A percentile compares a stretch with the other conserved stretches of the same genome.
These are phyloP conservation scores for Chrysochloris asiatica DNA, from an alignment of 2,113 vertebrate genomes.

Conservation along the genomic window DNA sequence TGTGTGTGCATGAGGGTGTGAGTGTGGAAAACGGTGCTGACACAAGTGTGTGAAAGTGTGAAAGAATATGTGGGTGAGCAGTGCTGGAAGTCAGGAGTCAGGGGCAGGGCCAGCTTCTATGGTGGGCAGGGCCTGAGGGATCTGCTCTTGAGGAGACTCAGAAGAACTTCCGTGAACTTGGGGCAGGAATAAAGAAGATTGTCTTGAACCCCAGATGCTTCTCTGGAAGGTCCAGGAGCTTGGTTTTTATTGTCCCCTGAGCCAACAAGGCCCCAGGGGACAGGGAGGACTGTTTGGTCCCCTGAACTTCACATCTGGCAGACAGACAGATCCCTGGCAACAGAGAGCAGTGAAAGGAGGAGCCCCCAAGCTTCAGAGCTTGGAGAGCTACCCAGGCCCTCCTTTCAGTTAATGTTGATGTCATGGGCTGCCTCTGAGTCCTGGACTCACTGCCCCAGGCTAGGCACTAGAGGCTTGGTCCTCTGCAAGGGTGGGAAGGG, in stretches of 20 bases:
- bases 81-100: not conserved
- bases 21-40: not conserved
- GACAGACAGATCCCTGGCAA: not conserved
- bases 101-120: rapidly evolving
- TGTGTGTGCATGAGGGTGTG: not conserved
- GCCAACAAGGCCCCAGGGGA: not conserved
- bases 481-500: not conserved
- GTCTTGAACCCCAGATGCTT: not conserved
- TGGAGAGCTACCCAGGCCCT: not conserved
- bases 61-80: not conserved
- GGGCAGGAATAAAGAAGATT: not conserved
- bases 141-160: too few relatives aligned
- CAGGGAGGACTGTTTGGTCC: not conserved
- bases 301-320: not conserved
- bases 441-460: too few relatives aligned
- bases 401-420: not conserved
- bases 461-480: not conserved
- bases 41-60: not conserved
- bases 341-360: not conserved
- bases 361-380: not conserved
- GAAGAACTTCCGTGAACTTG: not conserved
- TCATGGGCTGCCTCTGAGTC: too few relatives aligned
- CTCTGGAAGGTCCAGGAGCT: not conserved
- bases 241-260: not conserved
- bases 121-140: not conserved